phyloP scores from a whole-genome alignment of 2,888 invertebrate species.

The Ctenicera cuprea region DNA sequence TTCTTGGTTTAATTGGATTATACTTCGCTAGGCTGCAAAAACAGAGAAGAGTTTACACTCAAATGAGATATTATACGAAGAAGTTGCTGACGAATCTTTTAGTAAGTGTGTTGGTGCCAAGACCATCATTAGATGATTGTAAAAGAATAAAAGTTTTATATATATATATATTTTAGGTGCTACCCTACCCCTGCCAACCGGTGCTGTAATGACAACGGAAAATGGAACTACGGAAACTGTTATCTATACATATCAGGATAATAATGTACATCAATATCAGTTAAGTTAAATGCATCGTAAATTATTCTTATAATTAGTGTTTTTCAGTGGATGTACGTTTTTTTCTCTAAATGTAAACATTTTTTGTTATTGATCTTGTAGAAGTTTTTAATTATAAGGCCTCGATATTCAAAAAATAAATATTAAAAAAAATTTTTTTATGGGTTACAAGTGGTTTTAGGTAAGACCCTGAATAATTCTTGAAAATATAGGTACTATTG shows the following conservation, averaged over 20 bases:
- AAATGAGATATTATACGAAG: conserved; percentile 73
- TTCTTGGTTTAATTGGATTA: not conserved
- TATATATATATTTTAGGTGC: conserved; percentile 68
- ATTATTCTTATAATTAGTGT: not conserved
- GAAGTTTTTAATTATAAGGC: not conserved
- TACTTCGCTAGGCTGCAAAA: conserved; percentile 73
- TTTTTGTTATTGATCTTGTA: not conserved
- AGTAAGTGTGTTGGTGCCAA: conserved; percentile 68
- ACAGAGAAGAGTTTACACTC: conserved; percentile 73
- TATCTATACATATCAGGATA: conserved; percentile 74
- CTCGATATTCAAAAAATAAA: no score
- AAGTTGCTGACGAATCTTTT: conserved; percentile 73
- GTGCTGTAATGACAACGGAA: conserved; percentile 70
- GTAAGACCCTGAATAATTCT: no score
- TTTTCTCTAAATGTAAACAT: not conserved
- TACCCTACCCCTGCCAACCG: conserved; percentile 62
- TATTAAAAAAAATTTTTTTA: no score
- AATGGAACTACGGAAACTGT: conserved; percentile 72
- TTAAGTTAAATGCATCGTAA: conserved; percentile 58
- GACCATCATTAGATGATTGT: conserved; percentile 9
- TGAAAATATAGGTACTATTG: no score
- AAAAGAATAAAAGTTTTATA: conserved; percentile 49
- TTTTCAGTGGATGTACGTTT: not conserved
- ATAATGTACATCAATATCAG: conserved; percentile 71
- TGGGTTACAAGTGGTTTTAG: no score